Evolutionary conservation across 2,888 invertebrate species (phyloP), one percentile per base, ranked within the genome.

Genomic region (Pseudanteris insignis): DNA sequence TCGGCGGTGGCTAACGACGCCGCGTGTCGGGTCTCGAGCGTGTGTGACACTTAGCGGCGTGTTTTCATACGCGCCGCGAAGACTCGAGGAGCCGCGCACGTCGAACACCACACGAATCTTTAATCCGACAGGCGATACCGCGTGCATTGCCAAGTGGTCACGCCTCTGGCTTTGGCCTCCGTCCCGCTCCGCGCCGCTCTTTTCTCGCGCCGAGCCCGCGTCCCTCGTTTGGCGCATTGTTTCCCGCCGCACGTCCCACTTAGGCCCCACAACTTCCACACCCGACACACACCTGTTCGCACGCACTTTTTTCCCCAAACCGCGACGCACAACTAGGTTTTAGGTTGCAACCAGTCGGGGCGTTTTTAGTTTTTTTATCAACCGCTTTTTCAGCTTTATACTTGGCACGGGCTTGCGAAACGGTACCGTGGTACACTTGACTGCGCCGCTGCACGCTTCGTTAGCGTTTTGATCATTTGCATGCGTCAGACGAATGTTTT

Each of bases 81-180:
- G n/a, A n/a, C n/a, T n/a, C n/a, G n/a, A n/a, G n/a, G n/a, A n/a
- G n/a, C n/a, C 43, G 40, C 30, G 30, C 28, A 58, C 55, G 51
- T 25, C 54, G 70, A 63, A 76, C 77, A 74, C 71, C 66, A 59
- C 66, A 67, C 71, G 76, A 77, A 77, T 77, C 68, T 72, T 72
- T 76, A 75, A 76, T 73, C 70, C 68, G 67, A 70, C 69, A 71
- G 66, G 66, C 63, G 65, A 69, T 70, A 68, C 65, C 63, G 58
- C 62, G 61, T 54, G 74, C 70, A 74, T 76, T 66, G 68, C 63
- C 72, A 67, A 77, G 72, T 67, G 74, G 72, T 41, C 66, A 66
- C 34, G 47, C 62, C 54, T 58, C 58, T 57, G 55, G 53, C 54
- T 34, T 50, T 46, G 37, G 21, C 11, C 40, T 50, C 36, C 29